These are phyloP conservation scores for Parauchenoglanis punctatus DNA, from an alignment of 2,797 vertebrate species.

Conservation along the genomic window DNA sequence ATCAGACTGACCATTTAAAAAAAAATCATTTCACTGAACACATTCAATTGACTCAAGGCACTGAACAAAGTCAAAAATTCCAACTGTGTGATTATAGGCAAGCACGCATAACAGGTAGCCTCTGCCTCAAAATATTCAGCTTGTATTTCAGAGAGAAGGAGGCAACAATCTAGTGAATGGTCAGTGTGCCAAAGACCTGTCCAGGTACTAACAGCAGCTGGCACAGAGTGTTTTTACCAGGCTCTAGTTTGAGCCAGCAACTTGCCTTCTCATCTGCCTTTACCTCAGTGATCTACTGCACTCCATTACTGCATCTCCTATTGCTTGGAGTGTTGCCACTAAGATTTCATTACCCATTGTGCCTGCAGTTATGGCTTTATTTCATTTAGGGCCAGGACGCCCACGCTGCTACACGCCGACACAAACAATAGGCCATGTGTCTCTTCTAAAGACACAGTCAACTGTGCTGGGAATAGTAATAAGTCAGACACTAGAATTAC, in stretches of 20 bases:
- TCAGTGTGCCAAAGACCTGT: not conserved
- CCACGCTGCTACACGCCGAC: slow-evolving; percentile 4
- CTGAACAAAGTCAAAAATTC: not conserved
- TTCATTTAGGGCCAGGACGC: slow-evolving; percentile 19
- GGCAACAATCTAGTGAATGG: not conserved
- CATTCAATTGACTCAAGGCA: not conserved
- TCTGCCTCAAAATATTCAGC: not conserved
- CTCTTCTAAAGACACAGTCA: slow-evolving; percentile 23
- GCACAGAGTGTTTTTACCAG: not conserved
- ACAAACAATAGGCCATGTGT: slow-evolving; percentile 33
- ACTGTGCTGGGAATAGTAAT: slow-evolving; percentile 32
- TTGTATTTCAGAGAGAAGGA: not conserved
- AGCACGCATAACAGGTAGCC: not conserved
- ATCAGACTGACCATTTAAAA: not conserved
- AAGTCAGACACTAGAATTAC: slow-evolving; percentile 30
- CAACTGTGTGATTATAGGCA: not conserved
- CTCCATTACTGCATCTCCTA: not conserved
- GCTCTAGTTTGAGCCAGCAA: slow-evolving; percentile 3
- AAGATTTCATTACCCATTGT: slow-evolving; percentile 31
- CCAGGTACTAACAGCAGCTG: not conserved
- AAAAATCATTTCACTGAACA: not conserved
- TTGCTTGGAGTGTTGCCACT: slow-evolving; percentile 14
- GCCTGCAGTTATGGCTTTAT: slow-evolving; percentile 28
- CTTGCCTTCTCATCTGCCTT: slow-evolving; percentile 9
- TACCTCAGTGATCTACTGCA: not conserved